Evolutionary conservation across 2,797 vertebrate species (phyloP).

Genomic region (Pygocentrus nattereri): DNA sequence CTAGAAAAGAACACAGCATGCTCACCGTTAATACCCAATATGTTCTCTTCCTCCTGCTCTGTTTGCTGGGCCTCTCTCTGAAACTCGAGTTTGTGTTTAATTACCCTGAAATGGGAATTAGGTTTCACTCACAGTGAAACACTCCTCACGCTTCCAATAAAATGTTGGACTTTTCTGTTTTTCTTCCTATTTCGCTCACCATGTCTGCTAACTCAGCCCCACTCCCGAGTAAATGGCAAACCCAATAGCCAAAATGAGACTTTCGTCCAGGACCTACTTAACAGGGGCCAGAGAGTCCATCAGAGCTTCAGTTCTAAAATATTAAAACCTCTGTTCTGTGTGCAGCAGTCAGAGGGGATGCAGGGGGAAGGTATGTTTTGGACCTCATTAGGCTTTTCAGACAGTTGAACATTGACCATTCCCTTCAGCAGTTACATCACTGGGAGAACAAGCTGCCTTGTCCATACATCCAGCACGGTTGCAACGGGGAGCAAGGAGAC

Average conservation of each 20-base stretch:
- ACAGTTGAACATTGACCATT: constrained; percentile 37
- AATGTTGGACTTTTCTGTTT: constrained; percentile 54
- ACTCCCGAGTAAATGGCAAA: constrained; percentile 38
- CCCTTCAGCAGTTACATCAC: not conserved
- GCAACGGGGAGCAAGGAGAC: too few species aligned
- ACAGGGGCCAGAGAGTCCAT: constrained; percentile 60
- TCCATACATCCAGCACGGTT: too few species aligned
- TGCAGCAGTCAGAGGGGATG: constrained; percentile 24
- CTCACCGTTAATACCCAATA: constrained; percentile 72
- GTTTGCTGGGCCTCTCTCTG: constrained; percentile 53
- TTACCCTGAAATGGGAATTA: constrained; percentile 71
- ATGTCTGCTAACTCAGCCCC: constrained; percentile 38
- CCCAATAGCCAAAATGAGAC: not conserved
- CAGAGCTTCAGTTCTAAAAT: not conserved
- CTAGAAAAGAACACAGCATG: constrained; percentile 68
- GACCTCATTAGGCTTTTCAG: constrained; percentile 36
- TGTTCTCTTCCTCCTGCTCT: constrained; percentile 57
- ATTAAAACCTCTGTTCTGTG: constrained; percentile 43
- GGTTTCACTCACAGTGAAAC: constrained; percentile 63
- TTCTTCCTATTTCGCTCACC: constrained; percentile 47
- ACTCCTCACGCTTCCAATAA: constrained; percentile 53
- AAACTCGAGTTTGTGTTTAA: constrained; percentile 73
- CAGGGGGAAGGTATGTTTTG: constrained; percentile 18
- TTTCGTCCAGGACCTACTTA: constrained; percentile 8
- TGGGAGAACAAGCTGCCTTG: constrained; percentile 17